A percentile compares a stretch with the other conserved stretches of the same genome.
Evolutionary conservation across 2,797 vertebrate genomes (phyloP).

Genomic region (Rousettus madagascariensis): DNA sequence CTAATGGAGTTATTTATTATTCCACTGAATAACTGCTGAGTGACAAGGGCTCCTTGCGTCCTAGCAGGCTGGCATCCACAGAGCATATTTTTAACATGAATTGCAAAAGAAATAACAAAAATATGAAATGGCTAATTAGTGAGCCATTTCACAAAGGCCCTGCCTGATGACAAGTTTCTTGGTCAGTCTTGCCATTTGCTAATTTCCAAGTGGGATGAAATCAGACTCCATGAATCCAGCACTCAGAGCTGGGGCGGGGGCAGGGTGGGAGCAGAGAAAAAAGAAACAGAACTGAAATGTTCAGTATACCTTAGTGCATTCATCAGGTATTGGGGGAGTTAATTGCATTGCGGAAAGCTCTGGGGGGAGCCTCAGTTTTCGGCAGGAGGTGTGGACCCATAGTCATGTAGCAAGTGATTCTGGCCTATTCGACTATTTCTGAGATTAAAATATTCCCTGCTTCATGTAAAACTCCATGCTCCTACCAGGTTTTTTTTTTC

Average conservation of each 20-base stretch:
- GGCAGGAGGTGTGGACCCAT: not conserved
- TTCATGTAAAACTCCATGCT: not conserved
- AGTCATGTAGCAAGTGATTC: not conserved
- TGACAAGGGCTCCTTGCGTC: constrained; percentile 62
- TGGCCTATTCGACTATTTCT: not conserved
- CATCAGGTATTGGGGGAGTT: not conserved
- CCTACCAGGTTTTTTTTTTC: not conserved
- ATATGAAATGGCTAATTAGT: constrained; percentile 76
- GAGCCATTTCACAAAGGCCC: constrained; percentile 66
- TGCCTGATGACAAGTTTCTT: constrained; percentile 70
- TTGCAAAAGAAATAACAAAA: constrained; percentile 75
- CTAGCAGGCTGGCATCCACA: constrained; percentile 54
- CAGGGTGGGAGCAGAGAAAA: not conserved
- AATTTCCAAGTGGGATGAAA: constrained; percentile 66
- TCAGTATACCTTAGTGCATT: not conserved
- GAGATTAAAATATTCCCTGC: not conserved
- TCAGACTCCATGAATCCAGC: constrained; percentile 45
- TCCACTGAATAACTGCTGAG: constrained; percentile 47
- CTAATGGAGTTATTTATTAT: constrained; percentile 69
- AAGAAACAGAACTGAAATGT: not conserved
- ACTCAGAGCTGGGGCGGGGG: not conserved
- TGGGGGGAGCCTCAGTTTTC: not conserved
- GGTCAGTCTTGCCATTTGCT: constrained; percentile 61
- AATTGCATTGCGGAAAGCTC: constrained; percentile 18
- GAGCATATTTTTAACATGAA: constrained; percentile 76